Conservation (phyloP, 2,888 invertebrate genomes). For the Epiblema foenella region DNA sequence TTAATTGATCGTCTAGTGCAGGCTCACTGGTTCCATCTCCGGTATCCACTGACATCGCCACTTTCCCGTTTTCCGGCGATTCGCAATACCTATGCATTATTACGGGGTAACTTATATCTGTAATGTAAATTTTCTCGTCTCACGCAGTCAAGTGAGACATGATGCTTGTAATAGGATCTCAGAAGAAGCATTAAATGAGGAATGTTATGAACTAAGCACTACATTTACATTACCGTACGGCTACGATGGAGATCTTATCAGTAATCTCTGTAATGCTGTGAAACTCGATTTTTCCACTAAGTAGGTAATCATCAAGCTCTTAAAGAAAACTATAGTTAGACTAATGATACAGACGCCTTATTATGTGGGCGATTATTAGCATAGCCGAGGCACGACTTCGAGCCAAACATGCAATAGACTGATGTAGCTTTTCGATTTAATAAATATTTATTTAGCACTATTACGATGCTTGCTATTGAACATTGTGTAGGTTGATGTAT, state of each 20-base stretch:
- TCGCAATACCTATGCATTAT: conserved; percentile 3
- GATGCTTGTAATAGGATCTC: neutral
- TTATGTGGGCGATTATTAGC: conserved; percentile 45
- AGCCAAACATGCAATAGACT: conserved; percentile 32
- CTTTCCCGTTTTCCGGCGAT: conserved; percentile 74
- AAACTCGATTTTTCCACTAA: conserved; percentile 38
- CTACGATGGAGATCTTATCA: conserved; percentile 31
- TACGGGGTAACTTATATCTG: neutral
- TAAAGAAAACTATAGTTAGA: conserved; percentile 39
- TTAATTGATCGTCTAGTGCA: conserved; percentile 47
- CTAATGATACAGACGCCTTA: conserved; percentile 33
- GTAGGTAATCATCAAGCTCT: conserved; percentile 30
- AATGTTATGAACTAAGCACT: conserved; percentile 8
- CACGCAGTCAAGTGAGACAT: neutral
- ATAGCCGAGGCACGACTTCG: conserved; percentile 36
- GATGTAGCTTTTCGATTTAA: conserved; percentile 28
- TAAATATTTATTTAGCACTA: conserved; percentile 35
- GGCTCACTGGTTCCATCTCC: conserved; percentile 55
- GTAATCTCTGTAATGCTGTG: conserved; percentile 35
- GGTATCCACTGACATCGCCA: conserved; percentile 56
- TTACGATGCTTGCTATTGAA: conserved; percentile 22
- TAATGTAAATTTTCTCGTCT: neutral
- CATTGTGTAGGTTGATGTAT: conserved; percentile 30
- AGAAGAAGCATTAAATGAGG: conserved; percentile 12
- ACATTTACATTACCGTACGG: conserved; percentile 1